Evolutionary conservation across 2,113 vertebrate genomes (phyloP), one percentile per base, ranked within the genome.

Genomic region (Bambusicola thoracicus): DNA sequence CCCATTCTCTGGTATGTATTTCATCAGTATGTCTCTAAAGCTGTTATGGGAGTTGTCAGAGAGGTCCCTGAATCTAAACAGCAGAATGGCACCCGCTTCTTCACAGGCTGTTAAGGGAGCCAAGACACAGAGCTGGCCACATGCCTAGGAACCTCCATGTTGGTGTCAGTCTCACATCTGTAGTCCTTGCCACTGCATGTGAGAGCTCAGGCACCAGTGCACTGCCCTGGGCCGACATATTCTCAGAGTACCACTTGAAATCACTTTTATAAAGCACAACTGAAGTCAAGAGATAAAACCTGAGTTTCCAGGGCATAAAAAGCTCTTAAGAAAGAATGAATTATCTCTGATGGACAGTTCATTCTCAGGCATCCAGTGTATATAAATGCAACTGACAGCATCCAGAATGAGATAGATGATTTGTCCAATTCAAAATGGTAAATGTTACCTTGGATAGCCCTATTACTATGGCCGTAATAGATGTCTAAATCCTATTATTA

Each of bases 71-170:
- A 44, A 56, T 63, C 43, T 34, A 19, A 85, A 34, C 13, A 69
- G 24, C 9, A 17, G 5, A 58, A 44, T 19, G 30, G 20, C 13
- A 22, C 15, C 66, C 14, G 29, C 11, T n/a, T n/a, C 61, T 88
- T 74, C 62, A 34, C 29, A 40, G 61, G 11, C 9, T 56, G 27
- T 36, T 36, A 49, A 79, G 30, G 24, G 25, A 67, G 19, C 32
- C 51, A 30, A 32, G 53, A 41, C 13, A 40, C n/a, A 49, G 62
- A 80, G 27, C 27, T 56, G 80, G 17, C 36, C 22, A 58, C 13
- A 5, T 6, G 10, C 0, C 0, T 44, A 69, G 32, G 29, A 25
- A 36, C 29, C 7, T 66, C 44, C 30, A 6, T 8, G 5, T 46
- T 32, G 38, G 49, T 76, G 43, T n/a, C 17, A 32, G 40, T 81